Conservation (phyloP, 2,797 vertebrate species). For the Bovichtus diacanthus region DNA sequence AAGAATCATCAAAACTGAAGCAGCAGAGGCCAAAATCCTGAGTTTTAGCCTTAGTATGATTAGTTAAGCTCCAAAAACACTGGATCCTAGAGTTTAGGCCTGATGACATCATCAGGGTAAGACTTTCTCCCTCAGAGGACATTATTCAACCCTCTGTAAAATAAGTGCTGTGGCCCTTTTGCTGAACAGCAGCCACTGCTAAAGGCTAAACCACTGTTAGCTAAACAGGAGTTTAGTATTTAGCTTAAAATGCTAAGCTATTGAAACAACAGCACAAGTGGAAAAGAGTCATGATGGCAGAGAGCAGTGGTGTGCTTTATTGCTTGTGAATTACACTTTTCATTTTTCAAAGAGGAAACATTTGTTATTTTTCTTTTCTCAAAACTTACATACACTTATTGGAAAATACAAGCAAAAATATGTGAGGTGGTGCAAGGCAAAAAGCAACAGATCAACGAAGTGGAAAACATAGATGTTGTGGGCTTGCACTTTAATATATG, state of each 20-base stretch:
- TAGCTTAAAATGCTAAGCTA: background rate
- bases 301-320: background rate
- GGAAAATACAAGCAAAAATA: background rate
- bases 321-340: background rate
- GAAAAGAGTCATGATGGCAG: background rate
- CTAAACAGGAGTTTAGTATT: background rate
- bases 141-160: background rate
- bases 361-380: background rate
- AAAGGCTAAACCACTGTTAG: background rate
- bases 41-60: background rate
- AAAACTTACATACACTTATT: background rate
- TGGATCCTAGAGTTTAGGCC: background rate
- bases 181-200: background rate
- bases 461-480: constrained; percentile 26
- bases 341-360: background rate
- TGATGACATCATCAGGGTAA: background rate
- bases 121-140: background rate
- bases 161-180: background rate
- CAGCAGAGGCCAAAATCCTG: background rate
- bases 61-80: background rate
- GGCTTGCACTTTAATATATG: constrained; percentile 24
- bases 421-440: background rate
- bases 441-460: background rate
- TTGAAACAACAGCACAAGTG: background rate
- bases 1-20: background rate